These are phyloP conservation scores for Artibeus lituratus DNA, from an alignment of 2,797 vertebrate genomes.

Conservation along the genomic window DNA sequence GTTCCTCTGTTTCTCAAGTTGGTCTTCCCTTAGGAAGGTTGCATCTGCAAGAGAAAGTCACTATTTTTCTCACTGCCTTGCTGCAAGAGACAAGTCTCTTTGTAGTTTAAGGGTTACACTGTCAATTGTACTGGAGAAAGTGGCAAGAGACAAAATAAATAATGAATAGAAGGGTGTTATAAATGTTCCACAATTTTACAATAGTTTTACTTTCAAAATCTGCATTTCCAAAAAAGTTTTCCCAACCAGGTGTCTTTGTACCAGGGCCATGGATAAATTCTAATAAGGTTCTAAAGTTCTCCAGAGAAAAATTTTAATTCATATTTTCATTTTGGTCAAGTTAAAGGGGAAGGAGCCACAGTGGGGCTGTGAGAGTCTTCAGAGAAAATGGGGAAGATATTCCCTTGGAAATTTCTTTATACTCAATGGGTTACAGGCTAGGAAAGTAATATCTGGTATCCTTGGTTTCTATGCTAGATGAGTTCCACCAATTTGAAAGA, in stretches of 20 bases:
- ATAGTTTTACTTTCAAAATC: conserved; percentile 5
- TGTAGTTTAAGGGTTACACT: neutral
- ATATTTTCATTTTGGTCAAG: neutral
- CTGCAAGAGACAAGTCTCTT: neutral
- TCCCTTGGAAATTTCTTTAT: neutral
- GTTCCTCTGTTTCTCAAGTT: neutral
- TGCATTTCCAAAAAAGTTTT: neutral
- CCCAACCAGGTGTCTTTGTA: neutral
- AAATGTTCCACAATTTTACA: neutral
- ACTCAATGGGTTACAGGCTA: neutral
- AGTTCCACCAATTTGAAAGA: neutral
- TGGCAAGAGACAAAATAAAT: neutral
- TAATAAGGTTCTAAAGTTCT: neutral
- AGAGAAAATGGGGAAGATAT: neutral
- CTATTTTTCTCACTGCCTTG: neutral
- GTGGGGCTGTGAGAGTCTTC: neutral
- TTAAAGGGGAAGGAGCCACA: neutral
- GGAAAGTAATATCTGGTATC: neutral
- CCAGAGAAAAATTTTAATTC: neutral
- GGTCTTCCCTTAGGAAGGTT: neutral
- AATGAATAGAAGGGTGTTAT: neutral
- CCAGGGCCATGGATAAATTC: neutral
- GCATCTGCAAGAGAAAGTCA: neutral
- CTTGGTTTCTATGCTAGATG: neutral
- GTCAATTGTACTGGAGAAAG: neutral